phyloP scores from a whole-genome alignment of 2,113 vertebrate species.

The Boleophthalmus pectinirostris region DNA sequence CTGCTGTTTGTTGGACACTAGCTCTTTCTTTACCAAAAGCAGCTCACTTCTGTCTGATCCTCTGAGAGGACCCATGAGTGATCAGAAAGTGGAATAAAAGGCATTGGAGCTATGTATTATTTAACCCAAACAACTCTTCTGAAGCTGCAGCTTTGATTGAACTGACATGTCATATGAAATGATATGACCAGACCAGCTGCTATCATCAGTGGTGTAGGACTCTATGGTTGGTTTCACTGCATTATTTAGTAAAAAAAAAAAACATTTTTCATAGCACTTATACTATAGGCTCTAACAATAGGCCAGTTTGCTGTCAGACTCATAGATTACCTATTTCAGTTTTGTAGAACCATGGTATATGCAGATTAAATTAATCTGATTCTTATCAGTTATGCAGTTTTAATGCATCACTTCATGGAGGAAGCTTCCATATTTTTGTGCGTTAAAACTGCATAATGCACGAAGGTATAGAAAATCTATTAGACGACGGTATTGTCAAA shows the following conservation, averaged over 20 bases:
- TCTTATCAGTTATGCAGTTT: no score
- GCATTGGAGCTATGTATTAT: conserved; percentile 70
- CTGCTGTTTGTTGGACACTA: conserved; percentile 5
- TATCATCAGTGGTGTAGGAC: conserved; percentile 46
- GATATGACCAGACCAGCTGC: conserved; percentile 43
- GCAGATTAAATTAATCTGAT: no score
- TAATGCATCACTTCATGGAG: no score
- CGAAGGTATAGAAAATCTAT: no score
- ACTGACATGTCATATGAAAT: conserved; percentile 55
- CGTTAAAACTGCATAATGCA: no score
- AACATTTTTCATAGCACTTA: conserved; percentile 42
- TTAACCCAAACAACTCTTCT: conserved; percentile 62
- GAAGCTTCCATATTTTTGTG: no score
- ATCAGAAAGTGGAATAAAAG: conserved; percentile 42
- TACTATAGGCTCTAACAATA: conserved; percentile 24
- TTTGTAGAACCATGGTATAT: no score
- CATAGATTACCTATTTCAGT: no score
- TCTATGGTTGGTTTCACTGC: conserved; percentile 47
- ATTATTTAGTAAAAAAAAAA: conserved; percentile 69
- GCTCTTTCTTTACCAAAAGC: conserved; percentile 21
- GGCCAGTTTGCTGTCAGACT: not conserved
- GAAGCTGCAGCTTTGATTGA: conserved; percentile 61
- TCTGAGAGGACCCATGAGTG: conserved; percentile 10
- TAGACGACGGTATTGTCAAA: no score
- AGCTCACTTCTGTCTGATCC: conserved; percentile 1